Conservation (phyloP, 2,888 invertebrate genomes). For the Papilio elwesi region DNA sequence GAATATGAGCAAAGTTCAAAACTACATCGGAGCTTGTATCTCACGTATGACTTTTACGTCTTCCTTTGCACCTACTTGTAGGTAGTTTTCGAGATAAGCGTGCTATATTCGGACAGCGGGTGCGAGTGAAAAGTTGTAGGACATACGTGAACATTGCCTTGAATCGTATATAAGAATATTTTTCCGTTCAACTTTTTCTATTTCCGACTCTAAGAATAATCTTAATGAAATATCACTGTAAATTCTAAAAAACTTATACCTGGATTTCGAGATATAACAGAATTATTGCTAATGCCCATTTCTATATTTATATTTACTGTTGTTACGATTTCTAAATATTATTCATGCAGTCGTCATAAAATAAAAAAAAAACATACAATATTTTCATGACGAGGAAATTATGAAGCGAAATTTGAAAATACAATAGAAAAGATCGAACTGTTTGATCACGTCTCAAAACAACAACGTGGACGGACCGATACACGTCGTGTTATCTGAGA, state of each 20-base stretch:
- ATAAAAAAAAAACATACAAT: too few species aligned
- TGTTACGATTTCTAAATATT: too few species aligned
- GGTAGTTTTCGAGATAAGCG: slow-evolving; percentile 33
- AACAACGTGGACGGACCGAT: slow-evolving; percentile 54
- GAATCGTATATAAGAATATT: slow-evolving; percentile 19
- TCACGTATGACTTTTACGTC: slow-evolving; percentile 52
- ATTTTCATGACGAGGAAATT: neutral
- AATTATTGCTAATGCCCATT: too few species aligned
- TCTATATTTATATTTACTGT: too few species aligned
- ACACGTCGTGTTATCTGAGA: slow-evolving; percentile 65
- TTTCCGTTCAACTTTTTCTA: neutral
- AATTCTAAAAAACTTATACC: too few species aligned
- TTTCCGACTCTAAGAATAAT: neutral
- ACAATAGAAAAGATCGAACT: slow-evolving; percentile 28
- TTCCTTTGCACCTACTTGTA: slow-evolving; percentile 44
- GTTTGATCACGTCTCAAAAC: slow-evolving; percentile 46
- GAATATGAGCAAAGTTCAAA: slow-evolving; percentile 39
- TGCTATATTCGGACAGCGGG: slow-evolving; percentile 33
- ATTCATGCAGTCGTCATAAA: too few species aligned
- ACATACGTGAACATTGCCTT: slow-evolving; percentile 39
- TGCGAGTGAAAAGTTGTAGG: slow-evolving; percentile 29
- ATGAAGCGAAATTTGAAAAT: slow-evolving; percentile 29
- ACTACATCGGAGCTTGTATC: slow-evolving; percentile 43
- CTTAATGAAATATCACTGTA: too few species aligned
- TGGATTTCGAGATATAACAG: too few species aligned